phyloP scores from a whole-genome alignment of 2,888 invertebrate genomes.

The Diachrysia chrysitis region DNA sequence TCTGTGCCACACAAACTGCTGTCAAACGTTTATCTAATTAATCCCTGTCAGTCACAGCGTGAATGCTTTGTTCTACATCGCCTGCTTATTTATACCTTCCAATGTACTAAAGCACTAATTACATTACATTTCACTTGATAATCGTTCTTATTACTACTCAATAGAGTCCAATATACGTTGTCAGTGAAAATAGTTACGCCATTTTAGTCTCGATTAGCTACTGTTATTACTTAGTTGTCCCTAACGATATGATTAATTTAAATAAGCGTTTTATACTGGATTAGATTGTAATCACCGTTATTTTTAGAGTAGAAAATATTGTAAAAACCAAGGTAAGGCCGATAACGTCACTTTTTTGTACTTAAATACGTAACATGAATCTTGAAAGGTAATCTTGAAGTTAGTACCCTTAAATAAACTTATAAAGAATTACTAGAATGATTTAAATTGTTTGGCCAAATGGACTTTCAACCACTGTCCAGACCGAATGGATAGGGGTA shows the following conservation, averaged over 20 bases:
- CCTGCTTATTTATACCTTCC: conserved; percentile 24
- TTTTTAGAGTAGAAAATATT: conserved; percentile 27
- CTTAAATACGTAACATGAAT: too few species aligned
- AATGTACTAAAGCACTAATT: conserved; percentile 35
- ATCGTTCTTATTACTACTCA: conserved; percentile 16
- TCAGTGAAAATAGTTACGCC: conserved; percentile 4
- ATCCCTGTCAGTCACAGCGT: conserved; percentile 14
- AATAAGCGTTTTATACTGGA: conserved; percentile 60
- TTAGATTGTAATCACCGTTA: conserved; percentile 37
- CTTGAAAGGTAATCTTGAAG: too few species aligned
- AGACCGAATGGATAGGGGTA: too few species aligned
- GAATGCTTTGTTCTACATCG: conserved; percentile 26
- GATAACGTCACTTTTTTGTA: background rate
- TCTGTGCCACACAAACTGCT: background rate
- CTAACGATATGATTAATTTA: conserved; percentile 61
- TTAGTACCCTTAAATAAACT: too few species aligned
- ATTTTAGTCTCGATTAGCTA: conserved; percentile 8
- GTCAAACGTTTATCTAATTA: conserved; percentile 16
- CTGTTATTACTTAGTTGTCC: conserved; percentile 45
- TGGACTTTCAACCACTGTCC: too few species aligned
- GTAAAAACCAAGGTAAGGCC: background rate
- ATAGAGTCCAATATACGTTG: conserved; percentile 9
- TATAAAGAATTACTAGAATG: too few species aligned
- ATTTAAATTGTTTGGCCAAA: too few species aligned
- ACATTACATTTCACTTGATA: conserved; percentile 9